Evolutionary conservation across 2,113 vertebrate species (phyloP).

Genomic region (Phainopepla nitens): DNA sequence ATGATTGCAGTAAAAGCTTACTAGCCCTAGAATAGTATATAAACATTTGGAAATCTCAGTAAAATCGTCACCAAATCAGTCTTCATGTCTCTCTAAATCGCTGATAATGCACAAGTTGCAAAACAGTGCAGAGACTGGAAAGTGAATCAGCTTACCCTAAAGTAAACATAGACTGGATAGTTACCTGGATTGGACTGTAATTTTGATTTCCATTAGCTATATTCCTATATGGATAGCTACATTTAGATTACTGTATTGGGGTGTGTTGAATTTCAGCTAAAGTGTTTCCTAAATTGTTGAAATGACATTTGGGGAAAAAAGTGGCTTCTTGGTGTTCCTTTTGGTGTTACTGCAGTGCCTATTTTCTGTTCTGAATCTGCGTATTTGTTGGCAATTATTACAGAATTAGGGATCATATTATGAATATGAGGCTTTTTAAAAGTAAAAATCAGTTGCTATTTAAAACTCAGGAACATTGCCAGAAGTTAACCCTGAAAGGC

Average conservation of each 20-base stretch:
- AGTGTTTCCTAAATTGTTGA: not conserved
- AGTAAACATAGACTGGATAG: not conserved
- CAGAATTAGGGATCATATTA: not conserved
- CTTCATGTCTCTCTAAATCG: too few species aligned
- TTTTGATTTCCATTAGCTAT: not conserved
- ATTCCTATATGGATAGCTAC: not conserved
- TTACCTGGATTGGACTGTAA: not conserved
- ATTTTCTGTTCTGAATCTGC: not conserved
- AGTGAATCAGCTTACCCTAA: not conserved
- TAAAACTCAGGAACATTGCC: not conserved
- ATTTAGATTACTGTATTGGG: not conserved
- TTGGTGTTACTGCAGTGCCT: not conserved
- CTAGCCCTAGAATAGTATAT: too few species aligned
- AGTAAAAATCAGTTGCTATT: not conserved
- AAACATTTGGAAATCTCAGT: too few species aligned
- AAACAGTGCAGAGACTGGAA: not conserved
- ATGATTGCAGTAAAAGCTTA: too few species aligned
- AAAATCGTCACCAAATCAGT: too few species aligned
- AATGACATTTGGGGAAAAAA: not conserved
- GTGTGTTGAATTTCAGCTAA: not conserved
- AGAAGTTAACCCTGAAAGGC: not conserved
- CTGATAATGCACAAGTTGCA: not conserved
- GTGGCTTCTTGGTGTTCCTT: not conserved
- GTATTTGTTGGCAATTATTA: not conserved
- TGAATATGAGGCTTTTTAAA: rapidly evolving